These are phyloP conservation scores for Danio rerio DNA, from an alignment of 2,113 vertebrate species.

Conservation along the genomic window GRCz12tu NC_133198.1:10711501-10712000, in stretches of 20 bases:
- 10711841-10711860: too few relatives aligned
- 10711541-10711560: conserved; percentile 81
- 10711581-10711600: not conserved
- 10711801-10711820: not conserved
- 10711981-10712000: too few relatives aligned
- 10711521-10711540: conserved; percentile 87
- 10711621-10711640: not conserved
- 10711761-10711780: conserved; percentile 83
- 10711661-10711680: conserved; percentile 88
- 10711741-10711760: conserved; percentile 88
- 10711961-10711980: too few relatives aligned
- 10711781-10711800: not conserved
- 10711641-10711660: conserved; percentile 19
- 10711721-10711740: conserved; percentile 82
- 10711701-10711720: conserved; percentile 87
- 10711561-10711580: not conserved
- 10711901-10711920: too few relatives aligned
- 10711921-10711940: too few relatives aligned
- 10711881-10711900: too few relatives aligned
- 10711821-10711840: too few relatives aligned
- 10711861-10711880: too few relatives aligned
- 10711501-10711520: conserved; percentile 82
- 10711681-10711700: conserved; percentile 87
- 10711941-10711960: too few relatives aligned
- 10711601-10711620: not conserved